These are phyloP conservation scores for Eurystomus glaucurus DNA, from an alignment of 2,797 vertebrate species.

Conservation along the genomic window DNA sequence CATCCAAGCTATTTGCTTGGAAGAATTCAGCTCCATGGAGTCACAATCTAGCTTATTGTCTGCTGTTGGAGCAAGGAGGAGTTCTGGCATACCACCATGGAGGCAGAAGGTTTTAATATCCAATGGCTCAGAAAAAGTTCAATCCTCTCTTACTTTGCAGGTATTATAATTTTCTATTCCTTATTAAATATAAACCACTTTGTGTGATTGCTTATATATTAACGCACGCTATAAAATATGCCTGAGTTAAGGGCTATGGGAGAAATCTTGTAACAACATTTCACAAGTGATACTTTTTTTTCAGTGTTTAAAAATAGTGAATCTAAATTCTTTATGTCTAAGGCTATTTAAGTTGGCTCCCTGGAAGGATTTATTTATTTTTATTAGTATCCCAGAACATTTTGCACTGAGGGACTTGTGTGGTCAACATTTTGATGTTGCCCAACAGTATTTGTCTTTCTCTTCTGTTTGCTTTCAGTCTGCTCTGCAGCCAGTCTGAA, in stretches of 20 bases:
- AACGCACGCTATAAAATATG: slow-evolving; percentile 1
- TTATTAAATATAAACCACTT: neutral
- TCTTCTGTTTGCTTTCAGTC: neutral
- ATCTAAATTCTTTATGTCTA: slow-evolving; percentile 56
- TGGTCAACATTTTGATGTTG: neutral
- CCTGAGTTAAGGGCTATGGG: slow-evolving; percentile 12
- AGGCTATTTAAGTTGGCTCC: slow-evolving; percentile 54
- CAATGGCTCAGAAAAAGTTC: neutral
- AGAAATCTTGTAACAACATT: slow-evolving; percentile 61
- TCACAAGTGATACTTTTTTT: slow-evolving; percentile 24
- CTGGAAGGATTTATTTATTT: slow-evolving; percentile 49
- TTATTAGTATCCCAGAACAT: slow-evolving; percentile 39
- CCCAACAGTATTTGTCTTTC: slow-evolving; percentile 1
- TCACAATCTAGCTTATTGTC: slow-evolving; percentile 44
- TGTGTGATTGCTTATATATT: neutral
- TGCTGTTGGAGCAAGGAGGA: neutral
- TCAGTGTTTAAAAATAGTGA: slow-evolving; percentile 59
- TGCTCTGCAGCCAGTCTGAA: neutral
- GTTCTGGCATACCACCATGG: slow-evolving; percentile 23
- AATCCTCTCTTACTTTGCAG: neutral
- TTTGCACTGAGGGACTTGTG: slow-evolving; percentile 16
- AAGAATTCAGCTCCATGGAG: slow-evolving; percentile 37
- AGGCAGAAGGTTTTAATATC: slow-evolving; percentile 3
- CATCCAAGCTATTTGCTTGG: slow-evolving; percentile 32
- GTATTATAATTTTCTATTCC: neutral